phyloP scores from a whole-genome alignment of 2,888 invertebrate species.

The Hirtodrosophila histrioides region DNA sequence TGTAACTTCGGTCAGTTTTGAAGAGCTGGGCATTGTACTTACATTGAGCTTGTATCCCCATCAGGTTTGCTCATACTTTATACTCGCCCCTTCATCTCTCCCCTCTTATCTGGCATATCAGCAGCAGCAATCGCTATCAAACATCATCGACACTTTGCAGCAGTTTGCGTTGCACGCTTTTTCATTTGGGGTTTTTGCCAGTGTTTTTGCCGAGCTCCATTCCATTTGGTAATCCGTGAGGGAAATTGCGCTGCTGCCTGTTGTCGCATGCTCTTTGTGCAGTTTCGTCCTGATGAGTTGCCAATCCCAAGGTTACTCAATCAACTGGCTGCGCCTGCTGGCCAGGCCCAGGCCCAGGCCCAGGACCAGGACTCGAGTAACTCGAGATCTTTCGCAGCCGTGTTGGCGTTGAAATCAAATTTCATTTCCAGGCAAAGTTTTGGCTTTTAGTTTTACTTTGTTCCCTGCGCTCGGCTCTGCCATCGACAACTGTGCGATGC shows the following conservation, averaged over 20 bases:
- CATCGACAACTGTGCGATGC: conserved; percentile 67
- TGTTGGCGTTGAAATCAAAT: conserved; percentile 73
- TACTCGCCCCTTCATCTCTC: background rate
- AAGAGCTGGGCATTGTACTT: background rate
- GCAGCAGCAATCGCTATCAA: conserved; percentile 62
- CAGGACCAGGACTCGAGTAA: conserved; percentile 25
- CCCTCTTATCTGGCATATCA: conserved; percentile 34
- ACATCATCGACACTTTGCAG: conserved; percentile 59
- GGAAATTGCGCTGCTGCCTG: conserved; percentile 53
- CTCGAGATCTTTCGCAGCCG: conserved; percentile 46
- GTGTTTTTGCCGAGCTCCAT: background rate
- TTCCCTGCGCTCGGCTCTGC: conserved; percentile 25
- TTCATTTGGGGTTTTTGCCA: conserved; percentile 1
- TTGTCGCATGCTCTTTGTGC: conserved; percentile 63
- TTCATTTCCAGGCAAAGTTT: conserved; percentile 73
- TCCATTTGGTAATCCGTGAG: conserved; percentile 43
- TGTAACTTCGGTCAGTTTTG: conserved; percentile 21
- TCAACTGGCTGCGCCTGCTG: conserved; percentile 49
- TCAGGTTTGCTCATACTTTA: background rate
- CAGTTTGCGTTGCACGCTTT: conserved; percentile 14
- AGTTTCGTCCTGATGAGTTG: conserved; percentile 52
- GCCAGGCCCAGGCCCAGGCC: background rate
- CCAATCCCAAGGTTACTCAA: conserved; percentile 74
- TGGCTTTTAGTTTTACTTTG: conserved; percentile 78
- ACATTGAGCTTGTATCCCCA: background rate